phyloP scores from a whole-genome alignment of 2,888 invertebrate genomes.

The Lamellibrachia satsuma region DNA sequence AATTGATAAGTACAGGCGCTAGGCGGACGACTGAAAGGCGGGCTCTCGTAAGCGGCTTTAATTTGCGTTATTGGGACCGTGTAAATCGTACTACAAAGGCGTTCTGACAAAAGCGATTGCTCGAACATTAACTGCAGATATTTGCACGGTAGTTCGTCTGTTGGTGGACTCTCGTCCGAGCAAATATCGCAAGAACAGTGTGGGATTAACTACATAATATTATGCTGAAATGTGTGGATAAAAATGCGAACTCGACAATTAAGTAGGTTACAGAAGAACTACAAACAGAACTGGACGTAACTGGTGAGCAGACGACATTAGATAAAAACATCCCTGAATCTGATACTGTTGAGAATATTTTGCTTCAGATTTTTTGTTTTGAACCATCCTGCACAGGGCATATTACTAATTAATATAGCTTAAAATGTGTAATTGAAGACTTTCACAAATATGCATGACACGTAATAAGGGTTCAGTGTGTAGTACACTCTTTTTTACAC shows the following conservation, averaged over 20 bases:
- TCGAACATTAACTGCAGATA: not conserved
- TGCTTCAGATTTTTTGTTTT: too few relatives aligned
- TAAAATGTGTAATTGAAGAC: too few relatives aligned
- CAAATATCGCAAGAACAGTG: not conserved
- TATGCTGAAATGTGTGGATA: not conserved
- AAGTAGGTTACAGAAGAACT: not conserved
- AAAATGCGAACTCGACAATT: not conserved
- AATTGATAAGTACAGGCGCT: not conserved
- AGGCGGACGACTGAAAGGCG: not conserved
- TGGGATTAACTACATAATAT: not conserved
- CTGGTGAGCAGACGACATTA: too few relatives aligned
- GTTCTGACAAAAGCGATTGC: not conserved
- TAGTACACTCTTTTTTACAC: too few relatives aligned
- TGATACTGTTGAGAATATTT: too few relatives aligned
- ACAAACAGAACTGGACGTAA: too few relatives aligned
- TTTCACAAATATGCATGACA: too few relatives aligned
- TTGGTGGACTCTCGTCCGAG: not conserved
- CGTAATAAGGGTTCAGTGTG: too few relatives aligned
- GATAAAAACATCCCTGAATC: too few relatives aligned
- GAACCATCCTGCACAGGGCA: too few relatives aligned
- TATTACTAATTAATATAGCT: too few relatives aligned
- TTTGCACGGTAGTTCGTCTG: not conserved
- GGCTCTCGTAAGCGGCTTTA: not conserved
- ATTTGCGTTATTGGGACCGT: not conserved
- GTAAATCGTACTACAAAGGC: not conserved